Evolutionary conservation across 2,113 vertebrate genomes (phyloP).

Genomic region (Nymphicus hollandicus): DNA sequence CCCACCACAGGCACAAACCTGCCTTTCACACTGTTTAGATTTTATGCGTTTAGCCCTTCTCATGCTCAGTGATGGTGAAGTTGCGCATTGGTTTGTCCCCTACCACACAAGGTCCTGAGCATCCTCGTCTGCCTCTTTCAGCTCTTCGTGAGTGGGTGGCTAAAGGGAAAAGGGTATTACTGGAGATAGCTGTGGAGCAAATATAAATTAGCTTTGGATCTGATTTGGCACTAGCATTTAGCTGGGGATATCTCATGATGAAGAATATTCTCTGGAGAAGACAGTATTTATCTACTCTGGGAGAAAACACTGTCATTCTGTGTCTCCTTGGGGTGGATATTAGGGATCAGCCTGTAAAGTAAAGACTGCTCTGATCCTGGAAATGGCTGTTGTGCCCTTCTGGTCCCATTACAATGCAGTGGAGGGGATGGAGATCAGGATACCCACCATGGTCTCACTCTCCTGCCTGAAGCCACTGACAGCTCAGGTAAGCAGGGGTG

Average conservation of each 20-base stretch:
- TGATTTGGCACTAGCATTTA: neutral
- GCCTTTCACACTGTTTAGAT: rapidly evolving
- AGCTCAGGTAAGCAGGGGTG: neutral
- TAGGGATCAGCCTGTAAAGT: neutral
- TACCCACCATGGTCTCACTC: neutral
- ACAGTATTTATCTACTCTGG: neutral
- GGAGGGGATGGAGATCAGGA: neutral
- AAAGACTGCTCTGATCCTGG: neutral
- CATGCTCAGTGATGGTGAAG: too few relatives aligned
- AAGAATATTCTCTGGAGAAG: neutral
- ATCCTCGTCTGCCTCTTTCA: neutral
- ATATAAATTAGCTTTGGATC: neutral
- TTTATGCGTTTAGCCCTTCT: neutral
- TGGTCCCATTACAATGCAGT: neutral
- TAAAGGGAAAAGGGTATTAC: neutral
- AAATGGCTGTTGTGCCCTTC: neutral
- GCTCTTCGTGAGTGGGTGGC: neutral
- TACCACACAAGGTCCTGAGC: neutral
- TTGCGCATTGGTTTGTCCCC: neutral
- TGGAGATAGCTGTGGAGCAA: neutral
- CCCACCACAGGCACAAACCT: too few relatives aligned
- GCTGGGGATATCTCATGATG: too few relatives aligned
- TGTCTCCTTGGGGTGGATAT: neutral
- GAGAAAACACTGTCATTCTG: neutral
- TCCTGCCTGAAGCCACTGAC: rapidly evolving